phyloP scores from a whole-genome alignment of 2,113 vertebrate species.

The Vimba vimba region DNA sequence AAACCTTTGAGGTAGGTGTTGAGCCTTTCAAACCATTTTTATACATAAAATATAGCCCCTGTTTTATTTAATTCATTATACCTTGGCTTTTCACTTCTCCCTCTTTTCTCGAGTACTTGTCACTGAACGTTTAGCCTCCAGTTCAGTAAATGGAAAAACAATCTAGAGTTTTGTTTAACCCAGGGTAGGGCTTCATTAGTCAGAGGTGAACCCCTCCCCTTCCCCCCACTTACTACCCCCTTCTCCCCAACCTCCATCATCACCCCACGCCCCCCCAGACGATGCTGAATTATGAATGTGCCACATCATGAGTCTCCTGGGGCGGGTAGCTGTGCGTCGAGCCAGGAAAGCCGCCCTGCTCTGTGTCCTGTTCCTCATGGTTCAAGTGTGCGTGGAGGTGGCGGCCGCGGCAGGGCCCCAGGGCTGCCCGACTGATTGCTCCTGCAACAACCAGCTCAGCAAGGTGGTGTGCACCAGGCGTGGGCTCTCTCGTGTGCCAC shows the following conservation, averaged over 20 bases:
- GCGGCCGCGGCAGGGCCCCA: slow-evolving; percentile 85
- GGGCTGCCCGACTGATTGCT: slow-evolving; percentile 94
- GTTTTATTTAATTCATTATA: slow-evolving; percentile 50
- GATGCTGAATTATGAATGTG: slow-evolving; percentile 99
- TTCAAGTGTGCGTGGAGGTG: slow-evolving; percentile 84
- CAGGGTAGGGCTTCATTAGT: slow-evolving; percentile 77
- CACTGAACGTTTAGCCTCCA: slow-evolving; percentile 54
- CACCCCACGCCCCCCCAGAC: slow-evolving; percentile 76
- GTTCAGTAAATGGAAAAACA: slow-evolving; percentile 76
- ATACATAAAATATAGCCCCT: slow-evolving; percentile 67
- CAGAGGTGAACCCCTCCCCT: slow-evolving; percentile 49
- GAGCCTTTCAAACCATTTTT: slow-evolving; percentile 75
- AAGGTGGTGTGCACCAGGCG: slow-evolving; percentile 97
- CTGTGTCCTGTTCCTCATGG: slow-evolving; percentile 90
- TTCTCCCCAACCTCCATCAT: slow-evolving; percentile 56
- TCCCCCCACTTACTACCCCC: slow-evolving; percentile 49
- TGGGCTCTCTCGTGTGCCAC: slow-evolving; percentile 89
- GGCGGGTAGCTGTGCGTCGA: slow-evolving; percentile 96
- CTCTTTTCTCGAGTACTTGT: slow-evolving; percentile 37
- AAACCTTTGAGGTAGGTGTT: slow-evolving; percentile 85
- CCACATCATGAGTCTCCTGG: slow-evolving; percentile 99
- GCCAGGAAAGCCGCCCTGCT: slow-evolving; percentile 93
- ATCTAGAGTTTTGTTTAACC: slow-evolving; percentile 77
- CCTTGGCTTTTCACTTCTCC: slow-evolving; percentile 59
- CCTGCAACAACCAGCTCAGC: slow-evolving; percentile 97